phyloP scores from a whole-genome alignment of 2,888 invertebrate genomes.

The Nymphalis urticae region DNA sequence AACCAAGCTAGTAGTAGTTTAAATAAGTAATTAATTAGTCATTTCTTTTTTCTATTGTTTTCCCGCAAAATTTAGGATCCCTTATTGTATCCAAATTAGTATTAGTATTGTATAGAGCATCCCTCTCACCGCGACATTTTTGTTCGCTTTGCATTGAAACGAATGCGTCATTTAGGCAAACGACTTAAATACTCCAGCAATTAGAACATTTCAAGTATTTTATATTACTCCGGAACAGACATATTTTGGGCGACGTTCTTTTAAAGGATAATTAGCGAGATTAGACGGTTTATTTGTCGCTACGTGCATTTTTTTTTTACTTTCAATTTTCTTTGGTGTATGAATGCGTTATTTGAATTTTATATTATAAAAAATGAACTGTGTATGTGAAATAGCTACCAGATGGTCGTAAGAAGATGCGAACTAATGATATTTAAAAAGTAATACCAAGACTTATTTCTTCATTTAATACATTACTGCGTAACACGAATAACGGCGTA shows the following conservation, averaged over 20 bases:
- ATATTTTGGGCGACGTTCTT: not conserved
- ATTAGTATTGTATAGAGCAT: conserved; percentile 9
- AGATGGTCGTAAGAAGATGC: too few relatives aligned
- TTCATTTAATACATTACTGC: not conserved
- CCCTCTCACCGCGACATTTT: not conserved
- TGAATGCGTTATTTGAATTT: not conserved
- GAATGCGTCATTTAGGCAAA: conserved; percentile 21
- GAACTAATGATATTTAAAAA: not conserved
- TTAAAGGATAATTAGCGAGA: conserved; percentile 4
- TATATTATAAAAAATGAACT: too few relatives aligned
- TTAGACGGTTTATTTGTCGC: conserved; percentile 8
- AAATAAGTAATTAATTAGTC: too few relatives aligned
- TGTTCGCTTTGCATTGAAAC: conserved; percentile 4
- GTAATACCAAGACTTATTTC: not conserved
- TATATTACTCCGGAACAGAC: not conserved
- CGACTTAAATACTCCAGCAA: conserved; percentile 19
- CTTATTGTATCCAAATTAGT: not conserved
- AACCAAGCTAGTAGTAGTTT: too few relatives aligned
- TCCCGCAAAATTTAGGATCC: not conserved
- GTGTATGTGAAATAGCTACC: too few relatives aligned
- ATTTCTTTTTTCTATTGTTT: not conserved
- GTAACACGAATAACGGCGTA: too few relatives aligned
- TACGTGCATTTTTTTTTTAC: not conserved
- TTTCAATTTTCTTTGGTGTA: not conserved
- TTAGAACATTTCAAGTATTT: conserved; percentile 14